phyloP scores from a whole-genome alignment of 2,113 vertebrate species.

The Ptilorrhoa leucosticta region DNA sequence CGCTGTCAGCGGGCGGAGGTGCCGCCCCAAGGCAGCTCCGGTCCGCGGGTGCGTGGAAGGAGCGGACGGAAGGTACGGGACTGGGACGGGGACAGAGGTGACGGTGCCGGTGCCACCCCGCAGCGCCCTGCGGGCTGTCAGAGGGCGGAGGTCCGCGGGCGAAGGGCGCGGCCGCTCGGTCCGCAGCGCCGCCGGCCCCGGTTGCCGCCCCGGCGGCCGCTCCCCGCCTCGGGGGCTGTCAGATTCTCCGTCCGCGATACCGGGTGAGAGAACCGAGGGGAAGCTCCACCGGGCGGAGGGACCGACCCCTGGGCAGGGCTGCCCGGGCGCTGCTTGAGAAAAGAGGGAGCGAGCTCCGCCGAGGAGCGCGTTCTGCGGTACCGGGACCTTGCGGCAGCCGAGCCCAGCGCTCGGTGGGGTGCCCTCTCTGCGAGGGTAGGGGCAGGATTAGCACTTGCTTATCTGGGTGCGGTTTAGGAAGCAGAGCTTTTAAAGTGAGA shows the following conservation, averaged over 20 bases:
- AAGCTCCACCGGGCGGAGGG: not conserved
- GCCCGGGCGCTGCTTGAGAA: no score
- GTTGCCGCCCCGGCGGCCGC: not conserved
- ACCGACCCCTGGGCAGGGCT: not conserved
- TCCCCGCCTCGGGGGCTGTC: not conserved
- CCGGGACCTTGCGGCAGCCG: not conserved
- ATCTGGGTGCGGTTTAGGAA: not conserved
- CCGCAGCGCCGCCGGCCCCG: not conserved
- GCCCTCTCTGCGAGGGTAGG: not conserved
- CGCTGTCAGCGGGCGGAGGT: not conserved
- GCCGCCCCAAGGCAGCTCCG: not conserved
- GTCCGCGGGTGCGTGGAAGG: not conserved
- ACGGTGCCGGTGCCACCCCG: not conserved
- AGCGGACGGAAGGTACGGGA: not conserved
- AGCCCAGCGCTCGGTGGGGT: not conserved
- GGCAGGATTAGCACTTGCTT: not conserved
- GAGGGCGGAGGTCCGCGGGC: not conserved
- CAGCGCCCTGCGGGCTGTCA: not conserved
- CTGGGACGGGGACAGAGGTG: not conserved
- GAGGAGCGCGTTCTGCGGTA: not conserved
- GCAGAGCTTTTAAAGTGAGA: not conserved
- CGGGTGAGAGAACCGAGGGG: not conserved
- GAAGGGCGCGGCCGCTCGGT: not conserved
- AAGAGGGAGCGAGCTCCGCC: not conserved
- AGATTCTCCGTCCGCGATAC: not conserved